A percentile compares a stretch with the other conserved stretches of the same genome.
Conservation (phyloP, 2,888 invertebrate species). For the Ochropacha duplaris region DNA sequence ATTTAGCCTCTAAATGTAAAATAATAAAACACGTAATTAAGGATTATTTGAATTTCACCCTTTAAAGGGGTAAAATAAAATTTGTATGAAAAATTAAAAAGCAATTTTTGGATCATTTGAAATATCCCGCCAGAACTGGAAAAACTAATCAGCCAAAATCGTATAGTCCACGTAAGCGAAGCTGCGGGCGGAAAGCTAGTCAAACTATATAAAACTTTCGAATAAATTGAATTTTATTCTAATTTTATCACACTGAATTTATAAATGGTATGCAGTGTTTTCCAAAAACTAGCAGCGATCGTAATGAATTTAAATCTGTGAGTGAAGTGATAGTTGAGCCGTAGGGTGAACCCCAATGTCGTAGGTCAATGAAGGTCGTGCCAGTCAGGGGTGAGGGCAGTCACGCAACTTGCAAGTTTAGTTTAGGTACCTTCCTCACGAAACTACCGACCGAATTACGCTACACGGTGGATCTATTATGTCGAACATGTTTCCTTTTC, state of each 20-base stretch:
- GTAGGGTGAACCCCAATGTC: conserved; percentile 53
- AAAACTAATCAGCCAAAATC: no score
- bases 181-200: no score
- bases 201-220: no score
- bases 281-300: conserved; percentile 13
- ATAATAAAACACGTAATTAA: no score
- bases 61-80: no score
- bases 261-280: not conserved
- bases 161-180: no score
- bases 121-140: no score
- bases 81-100: no score
- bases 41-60: no score
- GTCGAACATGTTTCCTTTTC: not conserved
- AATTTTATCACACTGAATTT: not conserved
- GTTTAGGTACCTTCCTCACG: conserved; percentile 30
- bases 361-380: conserved; percentile 59
- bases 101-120: no score
- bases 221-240: not conserved
- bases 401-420: conserved; percentile 55
- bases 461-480: conserved; percentile 24
- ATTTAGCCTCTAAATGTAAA: no score
- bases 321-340: conserved; percentile 38
- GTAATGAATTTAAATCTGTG: conserved; percentile 40
- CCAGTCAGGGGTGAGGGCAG: conserved; percentile 45
- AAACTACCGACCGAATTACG: conserved; percentile 16